Evolutionary conservation across 1,140 invertebrate genomes (phyloP).

Genomic region (Aethina tumida): DNA sequence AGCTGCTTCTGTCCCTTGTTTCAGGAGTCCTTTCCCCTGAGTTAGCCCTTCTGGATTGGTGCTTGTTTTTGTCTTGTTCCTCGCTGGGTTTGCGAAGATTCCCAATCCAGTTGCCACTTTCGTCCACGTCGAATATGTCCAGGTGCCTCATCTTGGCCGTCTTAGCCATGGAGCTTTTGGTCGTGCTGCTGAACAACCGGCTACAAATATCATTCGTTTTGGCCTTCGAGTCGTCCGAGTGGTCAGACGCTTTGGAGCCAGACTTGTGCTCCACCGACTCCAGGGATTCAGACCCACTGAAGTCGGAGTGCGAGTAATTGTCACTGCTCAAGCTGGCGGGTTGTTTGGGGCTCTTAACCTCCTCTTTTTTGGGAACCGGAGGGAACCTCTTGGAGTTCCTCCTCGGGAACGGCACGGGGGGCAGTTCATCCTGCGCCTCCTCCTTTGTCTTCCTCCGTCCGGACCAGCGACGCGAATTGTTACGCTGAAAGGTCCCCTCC

Average conservation of each 20-base stretch:
- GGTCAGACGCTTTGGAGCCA: slow-evolving; percentile 15
- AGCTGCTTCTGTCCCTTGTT: no score
- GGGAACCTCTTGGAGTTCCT: slow-evolving; percentile 8
- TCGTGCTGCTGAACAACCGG: slow-evolving; percentile 43
- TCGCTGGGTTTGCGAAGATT: slow-evolving; percentile 20
- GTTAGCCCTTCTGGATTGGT: slow-evolving; percentile 5
- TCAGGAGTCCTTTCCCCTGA: not conserved
- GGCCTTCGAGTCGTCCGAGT: slow-evolving; percentile 15
- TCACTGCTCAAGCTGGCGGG: slow-evolving; percentile 42
- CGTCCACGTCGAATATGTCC: slow-evolving; percentile 31
- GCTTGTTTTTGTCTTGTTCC: slow-evolving; percentile 8
- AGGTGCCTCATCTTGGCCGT: slow-evolving; percentile 45
- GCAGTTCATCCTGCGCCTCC: not conserved
- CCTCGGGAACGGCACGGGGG: slow-evolving; percentile 7
- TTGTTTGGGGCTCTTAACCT: not conserved
- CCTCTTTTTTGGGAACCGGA: not conserved
- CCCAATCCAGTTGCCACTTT: slow-evolving; percentile 19
- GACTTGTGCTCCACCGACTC: slow-evolving; percentile 21
- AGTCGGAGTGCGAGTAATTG: no score
- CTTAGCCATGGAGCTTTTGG: slow-evolving; percentile 47
- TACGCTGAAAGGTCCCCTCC: slow-evolving; percentile 16
- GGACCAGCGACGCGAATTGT: slow-evolving; percentile 14
- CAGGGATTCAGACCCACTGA: slow-evolving; percentile 44
- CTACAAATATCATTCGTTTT: slow-evolving; percentile 34
- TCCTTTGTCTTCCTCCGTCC: slow-evolving; percentile 8